Evolutionary conservation across 2,113 vertebrate species (phyloP), one percentile per base, ranked within the genome.

Genomic region (Euleptes europaea): DNA sequence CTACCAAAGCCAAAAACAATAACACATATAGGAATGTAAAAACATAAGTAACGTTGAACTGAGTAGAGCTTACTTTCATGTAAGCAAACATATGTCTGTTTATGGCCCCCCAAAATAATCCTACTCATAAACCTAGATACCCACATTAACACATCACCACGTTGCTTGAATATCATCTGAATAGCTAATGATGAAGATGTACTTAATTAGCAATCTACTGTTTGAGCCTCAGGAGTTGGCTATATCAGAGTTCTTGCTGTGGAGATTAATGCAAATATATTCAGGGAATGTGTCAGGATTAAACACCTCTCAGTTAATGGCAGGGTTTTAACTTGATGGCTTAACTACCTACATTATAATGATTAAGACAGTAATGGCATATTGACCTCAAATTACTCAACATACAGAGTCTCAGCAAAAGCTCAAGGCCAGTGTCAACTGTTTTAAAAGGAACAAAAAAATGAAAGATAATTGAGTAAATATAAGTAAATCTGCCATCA

Each of bases 401-500:
- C 73, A 89, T 80, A 79, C n/a, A 28, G 35, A 49, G 86, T 88
- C 76, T 80, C 66, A 82, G 72, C 3, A 1, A 0, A 75, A 92
- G 78, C 78, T 10, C 83, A 88, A 60, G 42, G 80, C 78, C 82
- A 88, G 44, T 51, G 80, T 69, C 75, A 88, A 87, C 31, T 65
- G 77, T 79, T 72, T 65, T 28, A 63, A 42, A 82, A 75, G 83
- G 86, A 91, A 89, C 2, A 26, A 63, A 1, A 73, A 83, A 78
- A 0, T 86, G 19, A 84, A 92, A 94, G 90, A 93, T 78, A 82
- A 57, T 82, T 66, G 66, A 85, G 69, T 82, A 88, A 90, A 88
- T 84, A 88, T 3, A 86, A 60, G 85, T 79, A 90, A 80, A 88
- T 71, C 21, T 83, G 83, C 8, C 57, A 66, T 74, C 42, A 38